Evolutionary conservation across 1,140 invertebrate genomes (phyloP).

Genomic region (Cheumatopsyche charites): DNA sequence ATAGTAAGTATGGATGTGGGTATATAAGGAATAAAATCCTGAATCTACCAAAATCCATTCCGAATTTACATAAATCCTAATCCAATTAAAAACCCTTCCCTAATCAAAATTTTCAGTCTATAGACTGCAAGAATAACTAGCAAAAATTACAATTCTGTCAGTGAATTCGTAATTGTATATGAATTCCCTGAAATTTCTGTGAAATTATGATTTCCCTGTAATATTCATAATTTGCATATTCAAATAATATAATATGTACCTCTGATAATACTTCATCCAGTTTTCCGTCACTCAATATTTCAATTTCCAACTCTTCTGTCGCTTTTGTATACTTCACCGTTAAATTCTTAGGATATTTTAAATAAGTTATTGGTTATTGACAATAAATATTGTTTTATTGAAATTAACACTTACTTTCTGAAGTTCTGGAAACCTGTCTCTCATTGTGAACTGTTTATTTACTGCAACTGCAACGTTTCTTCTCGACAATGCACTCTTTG

Average conservation of each 20-base stretch:
- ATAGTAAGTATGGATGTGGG: no score
- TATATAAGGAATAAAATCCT: no score
- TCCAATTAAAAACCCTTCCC: no score
- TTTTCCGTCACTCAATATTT: conserved; percentile 52
- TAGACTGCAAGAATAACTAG: no score
- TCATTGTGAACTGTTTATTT: conserved; percentile 2
- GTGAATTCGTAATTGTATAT: no score
- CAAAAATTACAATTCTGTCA: no score
- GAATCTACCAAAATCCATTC: no score
- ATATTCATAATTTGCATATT: no score
- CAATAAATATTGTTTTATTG: conserved; percentile 6
- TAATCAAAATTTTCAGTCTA: no score
- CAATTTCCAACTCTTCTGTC: conserved; percentile 50
- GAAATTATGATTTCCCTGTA: no score
- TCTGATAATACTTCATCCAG: conserved; percentile 55
- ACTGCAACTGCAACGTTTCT: background rate
- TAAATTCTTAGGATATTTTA: conserved; percentile 20
- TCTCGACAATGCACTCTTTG: background rate
- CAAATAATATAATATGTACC: conserved; percentile 48
- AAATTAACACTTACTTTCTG: conserved; percentile 27
- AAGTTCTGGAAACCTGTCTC: conserved; percentile 43
- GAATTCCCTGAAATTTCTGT: no score
- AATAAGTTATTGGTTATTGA: background rate
- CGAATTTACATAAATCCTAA: no score
- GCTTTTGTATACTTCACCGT: conserved; percentile 26